Base-by-base conservation (phyloP, 1,140 invertebrate species). In the Diprion similis region DNA sequence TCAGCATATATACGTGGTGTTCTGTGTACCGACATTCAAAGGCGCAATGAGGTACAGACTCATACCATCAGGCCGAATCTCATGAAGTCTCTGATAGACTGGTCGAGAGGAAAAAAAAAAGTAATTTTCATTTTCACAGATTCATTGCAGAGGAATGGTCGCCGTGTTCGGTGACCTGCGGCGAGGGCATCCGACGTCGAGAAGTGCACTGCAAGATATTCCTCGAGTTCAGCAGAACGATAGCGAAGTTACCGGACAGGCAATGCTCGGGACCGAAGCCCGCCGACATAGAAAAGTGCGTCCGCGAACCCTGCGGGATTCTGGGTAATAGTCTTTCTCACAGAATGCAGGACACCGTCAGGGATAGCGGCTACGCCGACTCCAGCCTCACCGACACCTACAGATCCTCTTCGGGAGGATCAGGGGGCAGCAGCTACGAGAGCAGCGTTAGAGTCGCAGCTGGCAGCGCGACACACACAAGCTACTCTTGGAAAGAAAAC, bases 171-270 rank as follows among this genome's bases (percentile, higher is more conserved):
- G 94, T 94, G 0, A 94, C 94, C 0, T 99, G 97, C 84, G 97
- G 96, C 0, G 94, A 96, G 83, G 97, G 97, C 0, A 90, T 94
- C 48, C 90, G 94, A 11, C 93, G 92, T 73, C 91, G 96, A 8
- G 91, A 93, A 78, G 96, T 97, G 1, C 91, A 94, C 73, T 99
- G 97, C 87, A 97, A 97, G 89, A 97, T 98, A 78, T 97, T 96
- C 85, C 88, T 99, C 66, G 96, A 97, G 85, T 97, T 97, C 82
- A 96, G 95, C 66, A 89, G 92, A 73, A 97, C 95, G 0, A 92
- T 96, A 59, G 95, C 95, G 0, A 94, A 92, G 77, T 86, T 98
- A 11, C 95, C 96, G 0, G 96, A 98, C 78, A 91, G 90, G n/a
- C 92, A 98, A 78, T 99, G 97, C 82, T 91, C 93, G 70, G 96